These are phyloP conservation scores for Melanostoma mellinum DNA, from an alignment of 2,888 invertebrate species.

Conservation along the genomic window DNA sequence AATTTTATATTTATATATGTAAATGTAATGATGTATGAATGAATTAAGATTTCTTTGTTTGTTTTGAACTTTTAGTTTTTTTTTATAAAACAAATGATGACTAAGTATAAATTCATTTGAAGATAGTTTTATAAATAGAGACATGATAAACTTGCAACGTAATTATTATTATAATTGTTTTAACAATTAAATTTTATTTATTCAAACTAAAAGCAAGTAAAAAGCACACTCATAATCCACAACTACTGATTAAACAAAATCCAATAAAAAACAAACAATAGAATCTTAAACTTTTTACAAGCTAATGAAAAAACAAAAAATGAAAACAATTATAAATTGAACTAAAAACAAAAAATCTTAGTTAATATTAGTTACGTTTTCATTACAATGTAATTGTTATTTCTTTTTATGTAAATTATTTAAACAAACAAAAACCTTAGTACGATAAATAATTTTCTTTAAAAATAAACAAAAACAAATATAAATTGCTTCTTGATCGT, in stretches of 20 bases:
- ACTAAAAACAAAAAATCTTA: slow-evolving; percentile 44
- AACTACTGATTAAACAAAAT: slow-evolving; percentile 24
- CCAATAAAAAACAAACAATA: slow-evolving; percentile 32
- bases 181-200: slow-evolving; percentile 62
- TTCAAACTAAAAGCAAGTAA: slow-evolving; percentile 42
- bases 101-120: slow-evolving; percentile 56
- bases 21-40: slow-evolving; percentile 71
- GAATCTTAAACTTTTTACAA: slow-evolving; percentile 12
- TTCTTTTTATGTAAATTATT: slow-evolving; percentile 73
- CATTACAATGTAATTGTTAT: slow-evolving; percentile 73
- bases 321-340: slow-evolving; percentile 18
- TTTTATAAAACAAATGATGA: slow-evolving; percentile 11
- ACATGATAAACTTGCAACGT: slow-evolving; percentile 62
- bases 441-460: slow-evolving; percentile 67
- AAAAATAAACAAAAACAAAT: slow-evolving; percentile 38
- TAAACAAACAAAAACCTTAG: slow-evolving; percentile 41
- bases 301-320: slow-evolving; percentile 22
- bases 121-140: slow-evolving; percentile 56
- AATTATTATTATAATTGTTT: slow-evolving; percentile 49
- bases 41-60: slow-evolving; percentile 57
- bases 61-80: slow-evolving; percentile 18
- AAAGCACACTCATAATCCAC: slow-evolving; percentile 33
- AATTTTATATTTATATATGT: slow-evolving; percentile 70
- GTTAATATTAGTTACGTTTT: slow-evolving; percentile 71
- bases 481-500: slow-evolving; percentile 68